These are phyloP conservation scores for Champsocephalus gunnari DNA, from an alignment of 2,797 vertebrate genomes.

Conservation along the genomic window DNA sequence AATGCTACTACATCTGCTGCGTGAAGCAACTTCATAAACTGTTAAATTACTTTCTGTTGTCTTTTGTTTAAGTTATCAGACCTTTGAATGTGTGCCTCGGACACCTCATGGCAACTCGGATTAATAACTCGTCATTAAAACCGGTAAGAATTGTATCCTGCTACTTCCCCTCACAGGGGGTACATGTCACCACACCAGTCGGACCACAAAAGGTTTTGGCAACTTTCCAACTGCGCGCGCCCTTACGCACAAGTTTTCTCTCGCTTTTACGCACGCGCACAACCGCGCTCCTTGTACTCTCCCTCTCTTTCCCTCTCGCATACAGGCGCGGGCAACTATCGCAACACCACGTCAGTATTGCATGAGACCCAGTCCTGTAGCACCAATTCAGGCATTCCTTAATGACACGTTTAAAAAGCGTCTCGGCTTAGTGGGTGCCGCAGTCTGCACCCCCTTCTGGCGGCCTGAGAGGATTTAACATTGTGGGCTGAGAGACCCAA, in stretches of 20 bases:
- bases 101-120: conserved; percentile 51
- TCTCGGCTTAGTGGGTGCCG: conserved; percentile 14
- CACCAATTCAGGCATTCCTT: conserved; percentile 30
- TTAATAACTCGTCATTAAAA: conserved; percentile 63
- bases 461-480: conserved; percentile 75
- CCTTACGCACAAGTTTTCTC: conserved; percentile 46
- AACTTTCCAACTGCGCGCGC: conserved; percentile 56
- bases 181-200: conserved; percentile 67
- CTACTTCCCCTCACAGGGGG: conserved; percentile 52
- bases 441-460: conserved; percentile 70
- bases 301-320: not conserved
- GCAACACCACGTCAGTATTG: conserved; percentile 75
- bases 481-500: conserved; percentile 57
- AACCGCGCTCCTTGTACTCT: not conserved
- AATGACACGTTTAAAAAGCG: conserved; percentile 35
- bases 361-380: conserved; percentile 58
- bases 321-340: conserved; percentile 49
- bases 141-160: conserved; percentile 50
- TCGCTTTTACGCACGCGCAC: conserved; percentile 8
- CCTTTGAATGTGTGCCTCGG: conserved; percentile 27
- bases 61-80: conserved; percentile 38
- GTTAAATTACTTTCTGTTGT: not conserved
- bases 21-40: conserved; percentile 43
- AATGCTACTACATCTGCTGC: conserved; percentile 39
- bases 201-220: conserved; percentile 51